Evolutionary conservation across 2,797 vertebrate genomes (phyloP), one percentile per base, ranked within the genome.

Genomic region (Sebastes itinus): DNA sequence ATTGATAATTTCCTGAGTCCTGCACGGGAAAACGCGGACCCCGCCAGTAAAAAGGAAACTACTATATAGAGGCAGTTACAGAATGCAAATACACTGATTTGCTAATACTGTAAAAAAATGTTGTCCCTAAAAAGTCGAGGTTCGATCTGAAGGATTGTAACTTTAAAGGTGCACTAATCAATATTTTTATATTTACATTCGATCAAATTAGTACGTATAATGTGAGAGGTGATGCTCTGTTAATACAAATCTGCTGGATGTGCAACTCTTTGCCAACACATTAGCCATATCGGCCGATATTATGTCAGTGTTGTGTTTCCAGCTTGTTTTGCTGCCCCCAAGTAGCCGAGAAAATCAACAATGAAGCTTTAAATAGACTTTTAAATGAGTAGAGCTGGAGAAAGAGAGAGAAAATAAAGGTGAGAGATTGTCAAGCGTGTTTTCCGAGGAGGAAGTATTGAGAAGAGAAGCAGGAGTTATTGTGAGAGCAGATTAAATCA

Each of bases 401-500:
- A 25, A 27, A 33, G 2, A 35, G 10, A 16, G 8, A 25, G 46
- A 61, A 30, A 42, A 10, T 58, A 6, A 23, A 22, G 72, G 27
- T 2, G 30, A 12, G 60, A 46, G 58, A 56, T 52, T 49, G 28
- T 60, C 2, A 32, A 32, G 22, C 16, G 10, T 72, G 25, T 38
- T 62, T 33, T 75, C 25, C 20, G 33, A 6, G 25, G 5, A 25
- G 38, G 58, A 75, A 46, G 23, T 32, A 63, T 78, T 70, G 35
- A 52, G 28, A 3, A 42, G 49, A 22, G 42, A 58, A 25, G 38
- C 28, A 30, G 62, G 10, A 75, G 67, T 62, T 18, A 27, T 72
- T 65, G 83, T 65, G 80, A 82, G 72, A 77, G 80, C 67, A 75
- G 73, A 87, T 84, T 30, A 72, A 86, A 86, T 84, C 80, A 63